Conservation (phyloP, 2,888 invertebrate species). For the Trichopoda pennipes region DNA sequence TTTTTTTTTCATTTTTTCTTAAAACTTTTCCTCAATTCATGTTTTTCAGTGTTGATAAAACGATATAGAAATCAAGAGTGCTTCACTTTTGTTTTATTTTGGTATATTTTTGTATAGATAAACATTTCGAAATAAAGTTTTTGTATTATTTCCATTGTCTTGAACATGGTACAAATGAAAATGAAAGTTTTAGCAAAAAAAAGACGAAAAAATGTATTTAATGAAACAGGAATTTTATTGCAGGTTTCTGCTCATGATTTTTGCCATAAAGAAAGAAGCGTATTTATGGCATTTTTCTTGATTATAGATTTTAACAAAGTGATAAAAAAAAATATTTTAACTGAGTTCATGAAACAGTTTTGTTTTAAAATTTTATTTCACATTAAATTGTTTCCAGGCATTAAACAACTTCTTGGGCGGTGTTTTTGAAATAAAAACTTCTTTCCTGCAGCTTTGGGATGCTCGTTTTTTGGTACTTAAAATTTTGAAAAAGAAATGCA, state of each 20-base stretch:
- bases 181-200: constrained; percentile 53
- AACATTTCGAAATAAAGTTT: constrained; percentile 16
- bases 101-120: not conserved
- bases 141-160: constrained; percentile 7
- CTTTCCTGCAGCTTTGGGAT: constrained; percentile 1
- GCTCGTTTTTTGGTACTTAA: not conserved
- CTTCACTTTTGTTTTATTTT: not conserved
- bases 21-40: no score
- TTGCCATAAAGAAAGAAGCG: not conserved
- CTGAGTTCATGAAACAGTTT: constrained; percentile 36
- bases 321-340: constrained; percentile 53
- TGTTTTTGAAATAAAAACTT: constrained; percentile 35
- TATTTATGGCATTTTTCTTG: constrained; percentile 29
- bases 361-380: not conserved
- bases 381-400: constrained; percentile 8
- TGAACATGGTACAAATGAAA: constrained; percentile 48
- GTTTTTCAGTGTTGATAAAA: not conserved
- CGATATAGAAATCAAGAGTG: constrained; percentile 56
- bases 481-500: constrained; percentile 31
- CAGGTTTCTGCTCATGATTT: constrained; percentile 10
- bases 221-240: constrained; percentile 62
- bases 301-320: constrained; percentile 54
- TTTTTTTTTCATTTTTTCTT: no score
- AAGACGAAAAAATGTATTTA: constrained; percentile 14
- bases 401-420: constrained; percentile 58